Evolutionary conservation across 2,888 invertebrate genomes (phyloP).

Genomic region (Polydrusus cervinus): DNA sequence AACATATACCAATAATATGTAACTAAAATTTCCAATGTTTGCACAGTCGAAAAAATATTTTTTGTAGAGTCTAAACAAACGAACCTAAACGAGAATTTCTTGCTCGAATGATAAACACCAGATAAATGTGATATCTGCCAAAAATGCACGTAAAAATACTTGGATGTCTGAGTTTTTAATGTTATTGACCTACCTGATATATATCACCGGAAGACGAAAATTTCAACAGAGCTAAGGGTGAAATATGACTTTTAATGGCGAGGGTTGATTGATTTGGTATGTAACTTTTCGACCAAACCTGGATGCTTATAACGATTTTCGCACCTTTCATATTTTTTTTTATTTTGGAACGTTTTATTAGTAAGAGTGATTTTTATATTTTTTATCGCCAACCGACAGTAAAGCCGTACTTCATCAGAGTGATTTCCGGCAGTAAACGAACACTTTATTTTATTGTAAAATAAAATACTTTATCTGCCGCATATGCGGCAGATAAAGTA

Average conservation of each 20-base stretch:
- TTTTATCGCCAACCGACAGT: too few relatives aligned
- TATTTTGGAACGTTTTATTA: too few relatives aligned
- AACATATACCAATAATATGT: constrained; percentile 31
- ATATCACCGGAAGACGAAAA: constrained; percentile 34
- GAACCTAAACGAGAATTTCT: constrained; percentile 35
- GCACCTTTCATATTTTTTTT: too few relatives aligned
- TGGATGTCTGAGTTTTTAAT: constrained; percentile 41
- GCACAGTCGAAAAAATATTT: constrained; percentile 46
- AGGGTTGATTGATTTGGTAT: not conserved
- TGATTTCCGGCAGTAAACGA: too few relatives aligned
- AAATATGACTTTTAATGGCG: not conserved
- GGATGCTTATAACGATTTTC: too few relatives aligned
- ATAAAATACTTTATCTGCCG: too few relatives aligned
- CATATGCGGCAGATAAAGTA: too few relatives aligned
- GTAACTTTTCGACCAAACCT: too few relatives aligned
- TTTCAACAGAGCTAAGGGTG: constrained; percentile 3
- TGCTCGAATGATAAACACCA: constrained; percentile 38
- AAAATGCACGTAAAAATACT: constrained; percentile 51
- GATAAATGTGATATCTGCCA: constrained; percentile 49
- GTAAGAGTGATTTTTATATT: too few relatives aligned
- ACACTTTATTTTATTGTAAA: too few relatives aligned
- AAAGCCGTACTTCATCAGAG: too few relatives aligned
- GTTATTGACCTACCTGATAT: constrained; percentile 48
- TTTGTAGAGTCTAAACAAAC: constrained; percentile 46
- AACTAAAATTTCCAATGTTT: constrained; percentile 43